These are phyloP conservation scores for Pelodytes ibericus DNA, from an alignment of 2,797 vertebrate genomes.

Conservation along the genomic window DNA sequence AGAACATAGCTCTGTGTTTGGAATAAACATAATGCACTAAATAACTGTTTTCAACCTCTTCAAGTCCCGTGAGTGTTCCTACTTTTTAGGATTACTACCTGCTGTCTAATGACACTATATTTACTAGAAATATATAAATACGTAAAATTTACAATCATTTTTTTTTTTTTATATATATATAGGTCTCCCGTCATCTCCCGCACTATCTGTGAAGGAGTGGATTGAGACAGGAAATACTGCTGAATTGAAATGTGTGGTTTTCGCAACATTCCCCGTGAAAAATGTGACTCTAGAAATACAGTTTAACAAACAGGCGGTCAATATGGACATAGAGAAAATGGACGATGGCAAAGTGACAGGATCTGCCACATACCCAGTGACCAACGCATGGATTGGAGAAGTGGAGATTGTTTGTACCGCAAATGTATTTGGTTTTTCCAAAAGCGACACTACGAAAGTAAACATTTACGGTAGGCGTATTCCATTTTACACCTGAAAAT, in stretches of 20 bases:
- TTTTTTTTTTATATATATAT: neutral
- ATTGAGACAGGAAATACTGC: neutral
- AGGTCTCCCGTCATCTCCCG: constrained; percentile 5
- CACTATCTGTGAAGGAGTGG: neutral
- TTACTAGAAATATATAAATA: no score
- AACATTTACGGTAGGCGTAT: constrained; percentile 28
- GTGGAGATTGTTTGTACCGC: neutral
- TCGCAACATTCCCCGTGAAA: constrained; percentile 17
- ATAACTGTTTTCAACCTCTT: no score
- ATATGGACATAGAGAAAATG: neutral
- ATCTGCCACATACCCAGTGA: neutral
- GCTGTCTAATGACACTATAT: no score
- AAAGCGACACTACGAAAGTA: neutral
- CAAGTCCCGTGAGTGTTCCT: no score
- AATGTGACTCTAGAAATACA: neutral
- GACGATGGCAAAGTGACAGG: neutral
- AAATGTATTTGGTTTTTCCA: neutral
- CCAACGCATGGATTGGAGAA: neutral
- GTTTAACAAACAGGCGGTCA: neutral
- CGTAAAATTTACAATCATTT: no score
- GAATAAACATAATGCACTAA: no score
- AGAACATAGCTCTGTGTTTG: no score
- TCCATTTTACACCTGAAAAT: no score
- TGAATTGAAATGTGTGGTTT: neutral
- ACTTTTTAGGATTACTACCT: no score